Evolutionary conservation across 2,888 invertebrate species (phyloP).

Genomic region (Papilio demoleus): DNA sequence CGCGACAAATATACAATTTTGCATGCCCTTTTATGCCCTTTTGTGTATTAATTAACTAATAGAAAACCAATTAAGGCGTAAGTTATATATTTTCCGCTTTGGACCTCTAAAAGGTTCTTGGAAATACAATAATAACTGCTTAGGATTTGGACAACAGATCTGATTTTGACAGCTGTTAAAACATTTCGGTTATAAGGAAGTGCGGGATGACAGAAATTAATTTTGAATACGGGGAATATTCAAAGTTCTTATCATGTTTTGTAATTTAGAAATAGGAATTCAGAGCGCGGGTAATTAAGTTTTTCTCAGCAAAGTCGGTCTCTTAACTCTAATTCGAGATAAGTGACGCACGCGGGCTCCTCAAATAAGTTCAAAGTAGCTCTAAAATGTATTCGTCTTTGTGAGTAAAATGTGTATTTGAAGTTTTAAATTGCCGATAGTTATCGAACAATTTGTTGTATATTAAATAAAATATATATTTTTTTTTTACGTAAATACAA

Average conservation of each 20-base stretch:
- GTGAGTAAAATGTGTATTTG: constrained; percentile 7
- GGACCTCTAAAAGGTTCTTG: neutral
- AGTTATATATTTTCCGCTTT: neutral
- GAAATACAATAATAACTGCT: neutral
- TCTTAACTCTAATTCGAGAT: constrained; percentile 6
- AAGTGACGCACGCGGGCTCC: constrained; percentile 14
- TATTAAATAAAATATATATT: neutral
- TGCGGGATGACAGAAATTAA: constrained; percentile 19
- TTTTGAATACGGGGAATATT: neutral
- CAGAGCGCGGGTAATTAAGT: constrained; percentile 10
- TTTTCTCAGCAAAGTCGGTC: constrained; percentile 17
- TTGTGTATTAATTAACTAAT: neutral
- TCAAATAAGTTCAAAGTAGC: constrained; percentile 19
- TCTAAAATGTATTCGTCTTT: neutral
- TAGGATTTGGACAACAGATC: neutral
- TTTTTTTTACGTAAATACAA: neutral
- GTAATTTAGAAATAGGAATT: constrained; percentile 16
- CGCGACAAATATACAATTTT: neutral
- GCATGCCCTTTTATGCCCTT: neutral
- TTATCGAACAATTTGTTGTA: neutral
- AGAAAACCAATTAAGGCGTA: no score
- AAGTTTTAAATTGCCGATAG: neutral
- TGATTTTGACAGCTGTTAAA: constrained; percentile 8
- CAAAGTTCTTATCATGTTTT: constrained; percentile 1
- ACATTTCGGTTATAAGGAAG: constrained; percentile 4